These are phyloP conservation scores for Drosophila ananassae DNA, from an alignment of 1,140 invertebrate genomes.

Conservation along the genomic window DNA sequence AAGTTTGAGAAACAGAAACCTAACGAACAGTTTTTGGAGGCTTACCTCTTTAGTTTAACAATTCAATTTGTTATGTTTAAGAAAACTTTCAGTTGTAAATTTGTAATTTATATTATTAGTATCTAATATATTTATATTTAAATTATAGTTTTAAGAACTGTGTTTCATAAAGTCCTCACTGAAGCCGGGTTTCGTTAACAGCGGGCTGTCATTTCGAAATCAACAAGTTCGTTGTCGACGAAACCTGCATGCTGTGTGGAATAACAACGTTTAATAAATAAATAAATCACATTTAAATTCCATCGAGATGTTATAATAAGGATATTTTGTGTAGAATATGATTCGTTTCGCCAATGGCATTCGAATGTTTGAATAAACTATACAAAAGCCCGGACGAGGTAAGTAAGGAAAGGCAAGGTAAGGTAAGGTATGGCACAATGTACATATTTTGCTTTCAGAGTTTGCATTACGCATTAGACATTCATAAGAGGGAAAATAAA, in stretches of 20 bases:
- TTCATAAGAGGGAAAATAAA: conserved; percentile 40
- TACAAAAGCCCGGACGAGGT: conserved; percentile 1
- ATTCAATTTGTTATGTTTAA: too few species aligned
- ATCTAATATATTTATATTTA: neutral
- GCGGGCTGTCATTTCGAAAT: conserved; percentile 87
- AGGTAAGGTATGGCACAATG: too few species aligned
- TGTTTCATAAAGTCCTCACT: conserved; percentile 78
- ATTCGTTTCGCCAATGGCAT: conserved; percentile 1
- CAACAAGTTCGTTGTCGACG: conserved; percentile 94
- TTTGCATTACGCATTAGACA: conserved; percentile 39
- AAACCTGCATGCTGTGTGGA: conserved; percentile 93
- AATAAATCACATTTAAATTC: conserved; percentile 10
- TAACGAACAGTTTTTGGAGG: too few species aligned
- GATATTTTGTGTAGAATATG: neutral
- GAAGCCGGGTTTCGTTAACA: conserved; percentile 92
- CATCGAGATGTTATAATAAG: neutral
- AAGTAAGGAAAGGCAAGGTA: too few species aligned
- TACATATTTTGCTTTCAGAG: conserved; percentile 3
- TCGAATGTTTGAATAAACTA: conserved; percentile 3
- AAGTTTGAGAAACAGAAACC: too few species aligned
- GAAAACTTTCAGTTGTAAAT: too few species aligned
- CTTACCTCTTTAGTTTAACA: too few species aligned
- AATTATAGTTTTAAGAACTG: neutral
- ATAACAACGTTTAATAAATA: conserved; percentile 33
- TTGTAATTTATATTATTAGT: too few species aligned